Conservation (phyloP, 2,888 invertebrate genomes). For the Eupithecia vulgata region DNA sequence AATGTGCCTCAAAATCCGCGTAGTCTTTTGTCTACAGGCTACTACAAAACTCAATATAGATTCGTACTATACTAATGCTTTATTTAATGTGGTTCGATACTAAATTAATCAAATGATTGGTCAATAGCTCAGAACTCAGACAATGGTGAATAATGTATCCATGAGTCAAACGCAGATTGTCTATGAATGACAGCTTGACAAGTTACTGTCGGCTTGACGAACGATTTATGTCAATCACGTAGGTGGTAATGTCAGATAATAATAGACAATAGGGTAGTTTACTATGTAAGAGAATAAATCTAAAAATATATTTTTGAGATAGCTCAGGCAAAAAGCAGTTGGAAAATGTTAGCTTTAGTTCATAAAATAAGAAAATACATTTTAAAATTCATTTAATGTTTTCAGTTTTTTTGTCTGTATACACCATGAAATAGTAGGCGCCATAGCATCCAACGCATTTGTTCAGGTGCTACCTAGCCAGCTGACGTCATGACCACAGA, state of each 20-base stretch:
- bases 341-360: too few species aligned
- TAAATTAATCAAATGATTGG: conserved; percentile 11
- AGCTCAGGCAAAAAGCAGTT: too few species aligned
- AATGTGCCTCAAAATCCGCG: not conserved
- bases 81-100: not conserved
- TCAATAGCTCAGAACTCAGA: not conserved
- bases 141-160: conserved; percentile 8
- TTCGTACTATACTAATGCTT: not conserved
- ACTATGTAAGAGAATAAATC: too few species aligned
- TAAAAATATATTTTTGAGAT: too few species aligned
- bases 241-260: not conserved
- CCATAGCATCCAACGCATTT: too few species aligned
- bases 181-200: conserved; percentile 4
- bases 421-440: too few species aligned
- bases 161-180: not conserved
- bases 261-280: not conserved
- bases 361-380: too few species aligned
- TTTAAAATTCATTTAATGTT: too few species aligned
- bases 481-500: too few species aligned
- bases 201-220: not conserved
- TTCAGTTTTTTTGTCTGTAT: too few species aligned
- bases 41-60: not conserved
- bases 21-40: not conserved
- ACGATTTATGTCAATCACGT: not conserved
- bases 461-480: too few species aligned